These are phyloP conservation scores for Passer montanus DNA, from an alignment of 2,113 vertebrate genomes.

Conservation along the genomic window DNA sequence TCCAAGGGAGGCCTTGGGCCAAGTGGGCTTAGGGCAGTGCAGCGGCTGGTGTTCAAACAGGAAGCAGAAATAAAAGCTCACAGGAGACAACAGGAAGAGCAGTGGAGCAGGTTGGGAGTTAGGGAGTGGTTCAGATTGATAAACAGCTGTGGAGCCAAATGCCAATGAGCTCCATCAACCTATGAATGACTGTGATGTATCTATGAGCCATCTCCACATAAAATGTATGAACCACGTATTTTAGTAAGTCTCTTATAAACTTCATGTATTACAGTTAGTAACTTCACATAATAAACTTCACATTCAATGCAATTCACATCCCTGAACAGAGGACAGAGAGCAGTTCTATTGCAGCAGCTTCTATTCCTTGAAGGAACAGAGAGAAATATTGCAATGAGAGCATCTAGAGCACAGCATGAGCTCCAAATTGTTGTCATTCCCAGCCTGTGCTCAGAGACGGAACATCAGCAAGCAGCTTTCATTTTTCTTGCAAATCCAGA, in stretches of 20 bases:
- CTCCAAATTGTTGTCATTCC: slow-evolving; percentile 32
- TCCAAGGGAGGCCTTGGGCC: neutral
- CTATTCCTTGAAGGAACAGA: slow-evolving; percentile 11
- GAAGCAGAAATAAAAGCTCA: neutral
- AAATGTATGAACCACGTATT: neutral
- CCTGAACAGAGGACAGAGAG: slow-evolving; percentile 14
- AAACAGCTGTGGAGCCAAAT: neutral
- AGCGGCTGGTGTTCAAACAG: neutral
- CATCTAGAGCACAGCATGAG: neutral
- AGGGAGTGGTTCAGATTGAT: neutral
- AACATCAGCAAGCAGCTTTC: neutral
- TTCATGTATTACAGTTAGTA: slow-evolving; percentile 11
- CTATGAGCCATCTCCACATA: neutral
- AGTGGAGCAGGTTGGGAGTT: neutral
- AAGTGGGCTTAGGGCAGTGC: neutral
- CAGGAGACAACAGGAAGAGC: neutral
- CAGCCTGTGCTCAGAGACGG: neutral
- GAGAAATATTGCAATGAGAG: neutral
- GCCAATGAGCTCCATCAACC: neutral
- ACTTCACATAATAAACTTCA: slow-evolving; percentile 31
- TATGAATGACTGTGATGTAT: neutral
- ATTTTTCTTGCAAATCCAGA: neutral
- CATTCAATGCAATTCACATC: slow-evolving; percentile 23
- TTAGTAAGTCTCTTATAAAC: slow-evolving; percentile 31
- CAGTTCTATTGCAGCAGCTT: slow-evolving; percentile 13